phyloP scores from a whole-genome alignment of 2,797 vertebrate species.

The Hippopotamyrus pictus region DNA sequence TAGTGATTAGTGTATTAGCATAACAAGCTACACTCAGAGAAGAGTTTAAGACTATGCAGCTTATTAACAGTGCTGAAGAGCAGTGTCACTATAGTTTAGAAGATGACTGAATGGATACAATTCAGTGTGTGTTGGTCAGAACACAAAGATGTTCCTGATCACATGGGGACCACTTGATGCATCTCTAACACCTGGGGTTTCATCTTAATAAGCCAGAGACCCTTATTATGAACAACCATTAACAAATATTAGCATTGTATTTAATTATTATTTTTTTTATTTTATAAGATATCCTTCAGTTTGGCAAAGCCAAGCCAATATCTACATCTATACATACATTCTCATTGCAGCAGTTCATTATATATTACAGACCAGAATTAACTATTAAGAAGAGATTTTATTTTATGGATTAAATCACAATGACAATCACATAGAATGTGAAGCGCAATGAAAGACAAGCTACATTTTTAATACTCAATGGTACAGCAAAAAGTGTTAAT shows the following conservation, averaged over 20 bases:
- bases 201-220: not conserved
- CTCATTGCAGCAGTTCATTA: no score
- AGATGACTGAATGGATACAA: not conserved
- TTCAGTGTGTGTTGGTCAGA: not conserved
- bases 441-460: not conserved
- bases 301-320: not conserved
- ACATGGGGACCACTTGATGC: not conserved
- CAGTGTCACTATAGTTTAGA: not conserved
- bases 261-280: not conserved
- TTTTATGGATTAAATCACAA: not conserved
- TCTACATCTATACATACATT: not conserved
- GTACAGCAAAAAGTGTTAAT: not conserved
- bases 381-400: not conserved
- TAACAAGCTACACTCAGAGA: not conserved
- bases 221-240: not conserved
- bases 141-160: not conserved
- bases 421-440: not conserved
- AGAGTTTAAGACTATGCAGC: not conserved
- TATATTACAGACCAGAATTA: not conserved
- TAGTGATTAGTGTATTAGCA: not conserved
- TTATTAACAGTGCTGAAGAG: not conserved
- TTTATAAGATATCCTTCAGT: not conserved
- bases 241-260: not conserved
- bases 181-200: not conserved
- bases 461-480: constrained; percentile 16